Percentiles rank a stretch among this genome's conserved stretches.
Evolutionary conservation across 2,797 vertebrate genomes (phyloP).

Genomic region (Tangara arthus): DNA sequence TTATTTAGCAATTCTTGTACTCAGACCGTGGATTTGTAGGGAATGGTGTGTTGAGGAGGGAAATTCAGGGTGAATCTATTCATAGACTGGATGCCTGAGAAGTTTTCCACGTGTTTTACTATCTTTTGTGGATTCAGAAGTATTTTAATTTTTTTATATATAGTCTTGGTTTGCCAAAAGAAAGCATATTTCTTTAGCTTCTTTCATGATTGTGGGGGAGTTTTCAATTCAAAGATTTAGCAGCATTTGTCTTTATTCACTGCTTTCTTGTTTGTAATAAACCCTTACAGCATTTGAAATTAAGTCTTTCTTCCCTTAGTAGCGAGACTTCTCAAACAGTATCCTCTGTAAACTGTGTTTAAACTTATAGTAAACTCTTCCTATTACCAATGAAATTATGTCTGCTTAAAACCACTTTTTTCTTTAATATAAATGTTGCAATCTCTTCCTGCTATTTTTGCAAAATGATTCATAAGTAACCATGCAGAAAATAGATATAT

Average conservation of each 20-base stretch:
- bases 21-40: background rate
- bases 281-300: background rate
- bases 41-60: background rate
- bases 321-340: background rate
- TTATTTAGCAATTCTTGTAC: background rate
- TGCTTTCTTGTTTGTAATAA: background rate
- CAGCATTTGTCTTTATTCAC: background rate
- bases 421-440: background rate
- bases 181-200: background rate
- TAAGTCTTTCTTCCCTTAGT: background rate
- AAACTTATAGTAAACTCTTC: background rate
- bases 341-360: background rate
- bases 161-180: background rate
- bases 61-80: background rate
- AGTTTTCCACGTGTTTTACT: background rate
- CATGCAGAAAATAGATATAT: conserved; percentile 18
- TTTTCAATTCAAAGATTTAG: background rate
- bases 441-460: conserved; percentile 19
- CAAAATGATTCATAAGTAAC: conserved; percentile 24
- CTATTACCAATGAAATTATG: background rate
- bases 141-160: background rate
- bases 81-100: background rate
- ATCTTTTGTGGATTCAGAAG: background rate
- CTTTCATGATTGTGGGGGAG: background rate
- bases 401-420: background rate